Conservation (phyloP, 2,888 invertebrate genomes). For the Drosophila fungiperda region DNA sequence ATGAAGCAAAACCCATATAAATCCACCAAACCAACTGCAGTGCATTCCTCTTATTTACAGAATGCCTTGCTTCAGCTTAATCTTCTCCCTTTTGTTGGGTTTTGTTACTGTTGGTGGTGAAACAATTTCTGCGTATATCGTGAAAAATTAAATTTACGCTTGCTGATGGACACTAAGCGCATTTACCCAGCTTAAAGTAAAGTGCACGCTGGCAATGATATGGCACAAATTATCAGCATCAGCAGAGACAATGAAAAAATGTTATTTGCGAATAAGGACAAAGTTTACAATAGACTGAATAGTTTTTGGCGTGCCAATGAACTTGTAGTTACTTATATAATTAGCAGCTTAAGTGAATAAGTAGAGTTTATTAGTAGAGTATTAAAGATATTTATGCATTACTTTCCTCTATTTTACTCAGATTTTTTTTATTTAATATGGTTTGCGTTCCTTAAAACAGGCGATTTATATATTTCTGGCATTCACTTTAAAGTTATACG, state of each 20-base stretch:
- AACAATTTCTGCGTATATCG: constrained; percentile 68
- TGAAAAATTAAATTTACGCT: constrained; percentile 75
- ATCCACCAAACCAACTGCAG: constrained; percentile 52
- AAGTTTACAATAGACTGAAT: constrained; percentile 2
- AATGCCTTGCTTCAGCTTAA: constrained; percentile 23
- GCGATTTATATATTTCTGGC: not conserved
- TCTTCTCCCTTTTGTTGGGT: constrained; percentile 2
- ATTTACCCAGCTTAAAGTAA: constrained; percentile 32
- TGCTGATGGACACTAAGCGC: constrained; percentile 39
- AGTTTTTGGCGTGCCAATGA: not conserved
- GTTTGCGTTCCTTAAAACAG: not conserved
- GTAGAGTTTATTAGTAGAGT: not conserved
- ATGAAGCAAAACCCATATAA: constrained; percentile 52
- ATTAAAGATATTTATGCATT: not conserved
- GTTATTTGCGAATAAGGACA: constrained; percentile 1
- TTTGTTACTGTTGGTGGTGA: constrained; percentile 27
- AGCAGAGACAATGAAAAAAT: constrained; percentile 2
- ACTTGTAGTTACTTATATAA: constrained; percentile 4
- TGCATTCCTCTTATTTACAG: constrained; percentile 40
- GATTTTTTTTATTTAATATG: not conserved
- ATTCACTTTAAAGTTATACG: not conserved
- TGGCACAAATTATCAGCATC: constrained; percentile 13
- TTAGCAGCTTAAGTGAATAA: not conserved
- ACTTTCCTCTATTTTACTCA: not conserved
- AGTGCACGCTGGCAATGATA: constrained; percentile 29